Base-by-base conservation (phyloP, 2,113 vertebrate species). In the Camelus bactrianus region DNA sequence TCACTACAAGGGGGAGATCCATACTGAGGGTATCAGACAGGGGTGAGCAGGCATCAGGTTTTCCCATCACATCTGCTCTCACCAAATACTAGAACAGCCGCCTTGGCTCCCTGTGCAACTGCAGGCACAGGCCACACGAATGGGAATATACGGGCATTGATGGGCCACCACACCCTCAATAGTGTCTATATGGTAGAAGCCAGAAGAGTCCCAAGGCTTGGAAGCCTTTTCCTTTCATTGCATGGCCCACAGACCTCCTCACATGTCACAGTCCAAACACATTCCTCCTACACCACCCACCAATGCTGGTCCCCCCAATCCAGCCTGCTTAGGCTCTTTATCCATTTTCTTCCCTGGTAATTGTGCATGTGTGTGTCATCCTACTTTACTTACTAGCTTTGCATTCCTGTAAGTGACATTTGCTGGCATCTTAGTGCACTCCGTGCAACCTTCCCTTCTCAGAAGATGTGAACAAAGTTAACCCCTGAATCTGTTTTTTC, bases 401-500 rank as follows among this genome's bases (percentile, higher is more conserved):
- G 4, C 14, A 32, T 52, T 58, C 56, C 79, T 81, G 22, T 4
- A 60, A 77, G 52, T 73, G 54, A 58, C 3, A 58, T 84, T 67
- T 52, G 22, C 22, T 70, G 16, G 20, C 8, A 15, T 67, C 24
- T 35, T 62, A 76, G 35, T 48, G 5, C 3, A 24, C 28, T 5
- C 20, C 26, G 15, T 32, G 38, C 24, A 89, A 54, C 17, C 46
- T 76, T 14, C 19, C 70, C 32, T 79, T 79, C 54, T 72, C 60
- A 89, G 56, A 91, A 92, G 3, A 3, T 15, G 2, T 14, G 28
- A 65, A 62, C 19, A 76, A 85, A n/a, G 20, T 54, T 48, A 92
- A 89, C 30, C 82, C 52, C 48, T 62, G n/a, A 50, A 56, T 89
- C 81, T 76, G 8, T 54, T 86, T 91, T 62, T 93, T 88, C 19